Percentiles rank a stretch among this genome's conserved stretches.
Conservation (phyloP, 1,140 invertebrate species). For the Scaptomyza hsui region DNA sequence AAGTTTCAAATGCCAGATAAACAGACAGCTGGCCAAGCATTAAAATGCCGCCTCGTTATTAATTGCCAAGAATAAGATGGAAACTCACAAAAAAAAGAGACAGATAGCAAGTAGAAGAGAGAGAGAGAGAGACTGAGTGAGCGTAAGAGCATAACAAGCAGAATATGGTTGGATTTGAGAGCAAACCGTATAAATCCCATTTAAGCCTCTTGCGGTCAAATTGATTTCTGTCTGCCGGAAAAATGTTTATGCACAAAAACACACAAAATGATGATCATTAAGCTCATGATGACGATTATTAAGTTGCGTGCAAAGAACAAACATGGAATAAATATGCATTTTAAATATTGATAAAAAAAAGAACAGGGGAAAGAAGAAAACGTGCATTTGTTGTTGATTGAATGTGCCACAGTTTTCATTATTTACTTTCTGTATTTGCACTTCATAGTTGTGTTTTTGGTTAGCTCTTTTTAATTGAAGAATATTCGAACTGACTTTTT, state of each 20-base stretch:
- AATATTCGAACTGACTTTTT: too few relatives aligned
- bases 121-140: neutral
- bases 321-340: too few relatives aligned
- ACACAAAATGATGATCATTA: neutral
- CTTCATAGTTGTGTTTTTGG: too few relatives aligned
- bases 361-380: too few relatives aligned
- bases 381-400: neutral
- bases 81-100: too few relatives aligned
- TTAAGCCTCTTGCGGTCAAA: constrained; percentile 22
- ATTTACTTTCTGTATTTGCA: too few relatives aligned
- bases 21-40: constrained; percentile 23
- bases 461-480: too few relatives aligned
- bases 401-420: constrained; percentile 11
- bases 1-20: constrained; percentile 21
- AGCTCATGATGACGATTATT: neutral
- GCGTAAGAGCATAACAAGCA: neutral
- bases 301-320: neutral
- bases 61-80: neutral
- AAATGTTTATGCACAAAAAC: constrained; percentile 13
- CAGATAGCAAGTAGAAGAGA: neutral
- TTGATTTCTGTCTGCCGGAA: constrained; percentile 19
- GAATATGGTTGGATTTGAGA: neutral
- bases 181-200: constrained; percentile 16
- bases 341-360: too few relatives aligned
- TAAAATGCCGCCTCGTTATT: constrained; percentile 11